Evolutionary conservation across 2,113 vertebrate genomes (phyloP).

Genomic region (Equus quagga): DNA sequence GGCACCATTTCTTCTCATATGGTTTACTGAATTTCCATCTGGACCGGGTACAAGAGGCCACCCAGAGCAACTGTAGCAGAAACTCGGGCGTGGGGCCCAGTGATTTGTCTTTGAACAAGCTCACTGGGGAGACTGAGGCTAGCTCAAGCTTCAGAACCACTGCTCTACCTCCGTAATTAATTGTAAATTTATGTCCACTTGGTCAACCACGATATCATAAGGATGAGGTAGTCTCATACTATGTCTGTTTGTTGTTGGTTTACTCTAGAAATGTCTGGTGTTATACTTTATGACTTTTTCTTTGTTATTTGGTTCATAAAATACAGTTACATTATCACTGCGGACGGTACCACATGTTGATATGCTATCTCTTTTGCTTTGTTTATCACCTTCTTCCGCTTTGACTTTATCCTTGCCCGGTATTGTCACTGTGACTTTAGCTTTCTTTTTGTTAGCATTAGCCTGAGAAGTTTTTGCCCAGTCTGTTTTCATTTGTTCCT

Average conservation of each 20-base stretch:
- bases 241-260: not conserved
- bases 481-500: not conserved
- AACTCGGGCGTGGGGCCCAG: not conserved
- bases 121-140: accelerated
- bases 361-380: not conserved
- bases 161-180: not conserved
- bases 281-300: not conserved
- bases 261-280: not conserved
- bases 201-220: not conserved
- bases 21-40: not conserved
- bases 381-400: not conserved
- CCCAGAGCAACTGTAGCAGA: not conserved
- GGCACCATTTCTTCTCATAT: not conserved
- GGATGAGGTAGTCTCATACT: not conserved
- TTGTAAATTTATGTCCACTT: not conserved
- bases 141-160: not conserved
- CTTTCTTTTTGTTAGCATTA: not conserved
- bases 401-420: not conserved
- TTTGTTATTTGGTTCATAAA: not conserved
- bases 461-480: not conserved
- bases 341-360: not conserved
- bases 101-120: not conserved
- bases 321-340: not conserved
- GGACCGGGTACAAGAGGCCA: not conserved
- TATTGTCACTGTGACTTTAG: not conserved